Conservation (phyloP, 2,113 vertebrate genomes). For the human region GRCh38 chr6:8377501-8378000, state of each 20-base stretch:
- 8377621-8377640: background rate
- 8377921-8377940: background rate
- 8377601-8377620: background rate
- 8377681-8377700: background rate
- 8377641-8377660: background rate
- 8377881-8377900: no score
- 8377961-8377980: background rate
- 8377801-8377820: background rate
- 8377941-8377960: background rate
- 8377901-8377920: background rate
- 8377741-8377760: background rate
- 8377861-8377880: background rate
- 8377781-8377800: background rate
- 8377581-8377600: background rate
- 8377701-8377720: background rate
- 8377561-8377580: background rate
- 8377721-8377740: background rate
- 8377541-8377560: background rate
- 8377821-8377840: background rate
- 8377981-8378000: background rate
- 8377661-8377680: background rate
- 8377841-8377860: no score
- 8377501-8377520: background rate
- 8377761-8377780: background rate
- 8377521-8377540: background rate